Conservation (phyloP, 30 jellyfish, hydroid and myxozoan species). For the Hydra vulgaris region DNA sequence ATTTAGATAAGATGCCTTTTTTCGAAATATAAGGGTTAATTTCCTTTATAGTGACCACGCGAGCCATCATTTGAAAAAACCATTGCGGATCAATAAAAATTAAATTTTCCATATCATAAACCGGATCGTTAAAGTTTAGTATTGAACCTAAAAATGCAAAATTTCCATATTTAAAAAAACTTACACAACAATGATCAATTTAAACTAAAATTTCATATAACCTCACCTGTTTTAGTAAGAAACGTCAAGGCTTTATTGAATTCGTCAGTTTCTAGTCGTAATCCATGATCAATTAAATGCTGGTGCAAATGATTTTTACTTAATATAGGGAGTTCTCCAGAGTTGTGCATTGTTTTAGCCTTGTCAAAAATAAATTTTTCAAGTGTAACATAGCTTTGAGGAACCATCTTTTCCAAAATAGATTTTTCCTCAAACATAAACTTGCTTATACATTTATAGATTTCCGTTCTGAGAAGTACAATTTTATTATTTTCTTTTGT, state of each 20-base stretch:
- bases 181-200: no score
- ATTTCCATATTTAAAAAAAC: not conserved
- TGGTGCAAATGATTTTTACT: slow-evolving; percentile 36
- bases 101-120: slow-evolving; percentile 33
- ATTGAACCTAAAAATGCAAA: slow-evolving; percentile 43
- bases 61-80: slow-evolving; percentile 94
- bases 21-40: slow-evolving; percentile 55
- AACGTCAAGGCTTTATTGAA: slow-evolving; percentile 65
- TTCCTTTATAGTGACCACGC: slow-evolving; percentile 65
- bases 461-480: slow-evolving; percentile 51
- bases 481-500: slow-evolving; percentile 40
- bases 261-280: slow-evolving; percentile 55
- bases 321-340: slow-evolving; percentile 38
- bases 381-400: slow-evolving; percentile 71
- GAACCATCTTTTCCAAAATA: slow-evolving; percentile 62
- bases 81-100: slow-evolving; percentile 88
- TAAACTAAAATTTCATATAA: no score
- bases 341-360: slow-evolving; percentile 20
- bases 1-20: slow-evolving; percentile 36
- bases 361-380: slow-evolving; percentile 58
- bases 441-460: slow-evolving; percentile 37
- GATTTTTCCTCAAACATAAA: slow-evolving; percentile 47
- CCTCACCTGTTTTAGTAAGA: slow-evolving; percentile 74
- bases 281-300: slow-evolving; percentile 30
- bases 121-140: slow-evolving; percentile 59